phyloP scores from a whole-genome alignment of 2,797 vertebrate species.

The Melanotaenia pygmaea region DNA sequence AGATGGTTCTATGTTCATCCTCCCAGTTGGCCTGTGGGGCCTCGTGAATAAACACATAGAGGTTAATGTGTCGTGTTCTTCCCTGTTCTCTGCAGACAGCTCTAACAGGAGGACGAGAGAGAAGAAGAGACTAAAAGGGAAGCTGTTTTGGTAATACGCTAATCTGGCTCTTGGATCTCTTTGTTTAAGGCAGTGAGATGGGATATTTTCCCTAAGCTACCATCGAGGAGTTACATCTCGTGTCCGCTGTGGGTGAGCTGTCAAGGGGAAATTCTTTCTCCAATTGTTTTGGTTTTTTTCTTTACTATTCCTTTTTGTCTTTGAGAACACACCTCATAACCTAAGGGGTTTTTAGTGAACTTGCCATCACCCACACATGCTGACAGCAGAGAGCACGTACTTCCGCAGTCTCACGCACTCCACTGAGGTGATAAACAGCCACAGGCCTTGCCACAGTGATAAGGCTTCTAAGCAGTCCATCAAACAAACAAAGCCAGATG shows the following conservation, averaged over 20 bases:
- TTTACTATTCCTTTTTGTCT: constrained; percentile 9
- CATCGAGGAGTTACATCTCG: constrained; percentile 59
- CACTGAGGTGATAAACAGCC: constrained; percentile 73
- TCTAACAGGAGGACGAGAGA: constrained; percentile 69
- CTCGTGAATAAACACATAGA: constrained; percentile 77
- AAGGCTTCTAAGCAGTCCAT: constrained; percentile 72
- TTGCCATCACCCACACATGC: constrained; percentile 72
- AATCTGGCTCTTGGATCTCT: constrained; percentile 73
- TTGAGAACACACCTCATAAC: constrained; percentile 56
- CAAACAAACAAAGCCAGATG: constrained; percentile 76
- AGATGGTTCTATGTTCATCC: constrained; percentile 67
- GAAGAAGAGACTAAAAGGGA: constrained; percentile 70
- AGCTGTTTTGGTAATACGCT: constrained; percentile 69
- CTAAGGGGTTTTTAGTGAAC: constrained; percentile 73
- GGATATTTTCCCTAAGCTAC: constrained; percentile 69
- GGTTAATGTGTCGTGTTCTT: constrained; percentile 76
- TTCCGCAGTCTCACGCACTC: constrained; percentile 58
- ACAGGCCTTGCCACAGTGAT: constrained; percentile 63
- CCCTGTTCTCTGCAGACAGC: constrained; percentile 66
- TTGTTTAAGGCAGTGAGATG: constrained; percentile 69
- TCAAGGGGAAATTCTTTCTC: constrained; percentile 68
- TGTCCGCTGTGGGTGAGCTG: constrained; percentile 68
- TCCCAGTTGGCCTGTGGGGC: constrained; percentile 74
- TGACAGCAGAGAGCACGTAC: constrained; percentile 69
- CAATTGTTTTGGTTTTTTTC: constrained; percentile 14